phyloP scores from a whole-genome alignment of 2,113 vertebrate genomes.

The Erpornis zantholeuca region DNA sequence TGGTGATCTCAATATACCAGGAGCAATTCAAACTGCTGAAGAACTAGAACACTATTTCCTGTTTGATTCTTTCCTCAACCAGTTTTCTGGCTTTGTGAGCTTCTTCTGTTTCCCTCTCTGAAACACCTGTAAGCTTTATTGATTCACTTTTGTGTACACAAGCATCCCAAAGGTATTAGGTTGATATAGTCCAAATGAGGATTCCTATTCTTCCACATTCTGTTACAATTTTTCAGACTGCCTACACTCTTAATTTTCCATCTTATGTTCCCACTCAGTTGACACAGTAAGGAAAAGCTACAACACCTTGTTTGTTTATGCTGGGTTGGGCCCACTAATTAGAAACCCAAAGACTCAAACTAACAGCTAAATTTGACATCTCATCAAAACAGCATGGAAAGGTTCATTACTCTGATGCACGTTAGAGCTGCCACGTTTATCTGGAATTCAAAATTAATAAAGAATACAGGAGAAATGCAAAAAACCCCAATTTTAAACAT shows the following conservation, averaged over 20 bases:
- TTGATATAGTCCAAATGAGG: not conserved
- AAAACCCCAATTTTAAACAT: not conserved
- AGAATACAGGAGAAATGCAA: not conserved
- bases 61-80: not conserved
- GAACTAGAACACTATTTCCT: not conserved
- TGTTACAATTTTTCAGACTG: not conserved
- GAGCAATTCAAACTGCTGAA: not conserved
- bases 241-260: not conserved
- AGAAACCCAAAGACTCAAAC: not conserved
- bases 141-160: not conserved
- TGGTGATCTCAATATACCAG: not conserved
- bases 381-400: not conserved
- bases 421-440: not conserved
- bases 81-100: not conserved
- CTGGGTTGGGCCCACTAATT: not conserved
- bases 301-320: not conserved
- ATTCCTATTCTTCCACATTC: not conserved
- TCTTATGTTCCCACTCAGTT: not conserved
- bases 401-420: not conserved
- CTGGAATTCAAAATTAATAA: not conserved
- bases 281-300: not conserved
- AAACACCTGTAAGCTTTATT: not conserved
- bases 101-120: not conserved
- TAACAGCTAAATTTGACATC: not conserved
- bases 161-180: not conserved